phyloP scores from a whole-genome alignment of 2,113 vertebrate genomes.

The Montifringilla adamsi region DNA sequence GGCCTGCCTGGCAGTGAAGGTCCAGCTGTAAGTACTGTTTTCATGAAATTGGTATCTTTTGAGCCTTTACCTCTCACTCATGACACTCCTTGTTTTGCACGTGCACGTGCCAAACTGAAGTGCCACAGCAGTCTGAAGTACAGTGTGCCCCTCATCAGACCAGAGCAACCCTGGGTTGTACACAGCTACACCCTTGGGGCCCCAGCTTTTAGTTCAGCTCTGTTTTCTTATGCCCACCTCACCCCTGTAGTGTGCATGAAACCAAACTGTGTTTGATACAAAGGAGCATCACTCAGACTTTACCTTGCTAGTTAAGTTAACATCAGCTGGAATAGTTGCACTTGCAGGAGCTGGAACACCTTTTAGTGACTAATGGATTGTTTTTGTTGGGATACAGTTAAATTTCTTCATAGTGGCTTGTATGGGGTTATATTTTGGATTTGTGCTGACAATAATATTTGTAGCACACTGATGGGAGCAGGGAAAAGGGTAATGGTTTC shows the following conservation, averaged over 20 bases:
- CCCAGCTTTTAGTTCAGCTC: neutral
- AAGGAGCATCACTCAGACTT: neutral
- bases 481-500: neutral
- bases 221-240: rapidly evolving
- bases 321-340: neutral
- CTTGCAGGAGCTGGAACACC: neutral
- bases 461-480: neutral
- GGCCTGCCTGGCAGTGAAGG: conserved; percentile 90
- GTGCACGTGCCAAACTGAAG: rapidly evolving
- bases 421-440: neutral
- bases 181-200: neutral
- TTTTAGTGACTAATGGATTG: neutral
- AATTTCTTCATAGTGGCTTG: neutral
- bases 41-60: neutral
- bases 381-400: neutral
- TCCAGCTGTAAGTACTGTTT: conserved; percentile 80
- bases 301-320: neutral
- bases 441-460: neutral
- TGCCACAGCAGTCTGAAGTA: neutral
- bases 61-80: neutral
- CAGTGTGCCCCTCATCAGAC: neutral
- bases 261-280: neutral
- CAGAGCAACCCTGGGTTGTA: neutral
- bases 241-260: neutral
- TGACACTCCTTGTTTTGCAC: neutral